Evolutionary conservation across 1,140 invertebrate genomes (phyloP).

Genomic region (Phenacoccus solenopsis): DNA sequence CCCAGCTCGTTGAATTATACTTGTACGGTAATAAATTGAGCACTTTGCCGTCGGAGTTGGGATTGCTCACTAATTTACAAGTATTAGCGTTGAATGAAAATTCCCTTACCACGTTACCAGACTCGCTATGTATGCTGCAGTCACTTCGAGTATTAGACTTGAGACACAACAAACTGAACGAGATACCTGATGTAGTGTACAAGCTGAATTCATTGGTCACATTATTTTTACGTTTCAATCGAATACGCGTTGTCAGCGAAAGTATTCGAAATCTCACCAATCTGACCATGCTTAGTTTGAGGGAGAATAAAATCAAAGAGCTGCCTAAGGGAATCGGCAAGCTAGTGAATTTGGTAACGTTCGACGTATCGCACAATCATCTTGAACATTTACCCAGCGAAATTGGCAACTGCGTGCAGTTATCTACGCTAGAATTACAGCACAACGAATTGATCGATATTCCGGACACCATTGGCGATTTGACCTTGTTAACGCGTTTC

Average conservation of each 20-base stretch:
- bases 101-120: constrained; percentile 87
- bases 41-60: constrained; percentile 85
- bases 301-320: constrained; percentile 97
- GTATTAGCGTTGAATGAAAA: constrained; percentile 95
- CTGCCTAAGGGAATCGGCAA: constrained; percentile 85
- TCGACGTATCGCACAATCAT: constrained; percentile 99
- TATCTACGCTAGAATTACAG: constrained; percentile 91
- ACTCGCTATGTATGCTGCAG: constrained; percentile 73
- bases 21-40: constrained; percentile 93
- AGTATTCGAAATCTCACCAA: constrained; percentile 81
- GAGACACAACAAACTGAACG: constrained; percentile 96
- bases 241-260: constrained; percentile 82
- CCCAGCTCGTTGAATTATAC: constrained; percentile 89
- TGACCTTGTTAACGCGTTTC: constrained; percentile 71
- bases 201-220: constrained; percentile 85
- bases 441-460: constrained; percentile 97
- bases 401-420: constrained; percentile 87
- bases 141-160: constrained; percentile 87
- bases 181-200: constrained; percentile 97
- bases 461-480: constrained; percentile 88
- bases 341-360: constrained; percentile 76
- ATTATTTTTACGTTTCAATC: constrained; percentile 90
- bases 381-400: constrained; percentile 84
- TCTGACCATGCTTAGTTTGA: constrained; percentile 90
- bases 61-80: constrained; percentile 75